Evolutionary conservation across 2,113 vertebrate species (phyloP).

Genomic region (Malaclemys terrapin): DNA sequence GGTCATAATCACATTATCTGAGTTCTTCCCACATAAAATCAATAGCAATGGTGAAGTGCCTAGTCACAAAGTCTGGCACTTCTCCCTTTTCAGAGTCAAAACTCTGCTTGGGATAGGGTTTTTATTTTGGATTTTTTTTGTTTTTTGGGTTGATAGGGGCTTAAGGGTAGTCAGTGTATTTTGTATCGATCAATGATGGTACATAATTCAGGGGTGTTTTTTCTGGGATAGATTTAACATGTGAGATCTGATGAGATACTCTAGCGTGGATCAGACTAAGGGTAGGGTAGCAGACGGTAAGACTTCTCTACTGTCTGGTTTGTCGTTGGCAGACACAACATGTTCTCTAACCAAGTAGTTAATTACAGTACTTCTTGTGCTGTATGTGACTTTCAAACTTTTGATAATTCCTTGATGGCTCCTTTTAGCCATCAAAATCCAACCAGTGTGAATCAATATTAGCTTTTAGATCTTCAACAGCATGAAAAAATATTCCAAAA

Average conservation of each 20-base stretch:
- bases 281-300: neutral
- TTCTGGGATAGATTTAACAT: neutral
- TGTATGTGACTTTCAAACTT: constrained; percentile 38
- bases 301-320: neutral
- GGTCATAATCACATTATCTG: rapidly evolving
- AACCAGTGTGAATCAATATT: constrained; percentile 43
- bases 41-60: neutral
- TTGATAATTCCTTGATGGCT: neutral
- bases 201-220: neutral
- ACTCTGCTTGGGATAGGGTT: neutral
- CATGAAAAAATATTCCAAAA: constrained; percentile 27
- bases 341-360: neutral
- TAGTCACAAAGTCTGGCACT: neutral
- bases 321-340: neutral
- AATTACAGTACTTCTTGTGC: neutral
- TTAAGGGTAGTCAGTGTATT: neutral
- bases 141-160: neutral
- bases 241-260: neutral
- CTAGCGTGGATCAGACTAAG: neutral
- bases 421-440: constrained; percentile 43
- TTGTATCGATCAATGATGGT: neutral
- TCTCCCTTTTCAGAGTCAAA: neutral
- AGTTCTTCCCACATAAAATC: neutral
- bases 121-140: neutral
- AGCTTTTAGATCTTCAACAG: constrained; percentile 34